Evolutionary conservation across 2,888 invertebrate species (phyloP).

Genomic region (Hesperia comma): DNA sequence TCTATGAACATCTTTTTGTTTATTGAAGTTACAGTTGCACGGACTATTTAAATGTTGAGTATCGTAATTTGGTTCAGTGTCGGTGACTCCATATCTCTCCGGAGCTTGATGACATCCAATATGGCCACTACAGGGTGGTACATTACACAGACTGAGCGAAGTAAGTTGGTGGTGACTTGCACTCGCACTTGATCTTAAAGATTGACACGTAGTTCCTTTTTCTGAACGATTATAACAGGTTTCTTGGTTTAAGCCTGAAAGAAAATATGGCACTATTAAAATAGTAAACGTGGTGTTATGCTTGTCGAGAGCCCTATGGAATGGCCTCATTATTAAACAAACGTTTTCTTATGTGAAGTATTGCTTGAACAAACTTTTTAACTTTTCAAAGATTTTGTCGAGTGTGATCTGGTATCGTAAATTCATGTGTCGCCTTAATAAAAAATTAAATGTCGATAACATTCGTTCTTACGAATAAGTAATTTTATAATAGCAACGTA

Average conservation of each 20-base stretch:
- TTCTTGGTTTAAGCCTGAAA: conserved; percentile 38
- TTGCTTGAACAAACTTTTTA: no score
- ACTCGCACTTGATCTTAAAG: neutral
- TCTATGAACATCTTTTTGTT: neutral
- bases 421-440: no score
- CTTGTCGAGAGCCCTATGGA: no score
- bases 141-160: conserved; percentile 30
- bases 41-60: neutral
- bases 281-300: no score
- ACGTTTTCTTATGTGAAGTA: no score
- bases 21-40: neutral
- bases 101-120: conserved; percentile 3
- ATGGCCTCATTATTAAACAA: no score
- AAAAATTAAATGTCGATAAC: no score
- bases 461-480: no score
- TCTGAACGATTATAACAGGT: conserved; percentile 5
- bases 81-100: no score
- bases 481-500: no score
- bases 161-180: conserved; percentile 29
- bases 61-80: neutral
- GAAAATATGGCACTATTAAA: neutral
- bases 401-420: no score
- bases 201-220: conserved; percentile 21
- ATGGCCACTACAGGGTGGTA: conserved; percentile 39
- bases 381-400: no score